These are phyloP conservation scores for Brachyrhaphis roseni DNA, from an alignment of 2,797 vertebrate genomes.

Conservation along the genomic window DNA sequence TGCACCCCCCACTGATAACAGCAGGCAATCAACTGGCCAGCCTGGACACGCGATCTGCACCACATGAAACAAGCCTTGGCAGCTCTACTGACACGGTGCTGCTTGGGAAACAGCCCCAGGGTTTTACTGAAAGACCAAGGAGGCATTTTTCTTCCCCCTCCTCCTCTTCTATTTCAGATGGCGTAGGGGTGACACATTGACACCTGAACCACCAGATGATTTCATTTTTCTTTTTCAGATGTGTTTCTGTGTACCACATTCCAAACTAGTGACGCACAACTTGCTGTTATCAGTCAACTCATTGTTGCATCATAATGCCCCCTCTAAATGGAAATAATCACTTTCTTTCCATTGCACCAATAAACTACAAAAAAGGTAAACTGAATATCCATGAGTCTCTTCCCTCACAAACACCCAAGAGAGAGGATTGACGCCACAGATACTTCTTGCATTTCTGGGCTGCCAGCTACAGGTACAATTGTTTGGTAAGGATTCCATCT, in stretches of 20 bases:
- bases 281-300: constrained; percentile 23
- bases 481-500: constrained; percentile 67
- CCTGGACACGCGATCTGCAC: constrained; percentile 67
- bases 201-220: constrained; percentile 14
- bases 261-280: constrained; percentile 36
- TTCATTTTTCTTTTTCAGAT: constrained; percentile 33
- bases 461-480: constrained; percentile 68
- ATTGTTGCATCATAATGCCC: neutral
- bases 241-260: constrained; percentile 35
- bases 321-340: neutral
- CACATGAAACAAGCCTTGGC: constrained; percentile 63
- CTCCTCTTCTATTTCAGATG: constrained; percentile 1
- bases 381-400: constrained; percentile 20
- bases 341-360: constrained; percentile 9
- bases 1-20: constrained; percentile 70
- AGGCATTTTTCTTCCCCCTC: constrained; percentile 34
- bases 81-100: constrained; percentile 54
- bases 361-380: constrained; percentile 23
- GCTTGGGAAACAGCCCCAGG: constrained; percentile 63
- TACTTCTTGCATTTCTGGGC: constrained; percentile 30
- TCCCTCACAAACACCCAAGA: constrained; percentile 21
- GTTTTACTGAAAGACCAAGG: constrained; percentile 37
- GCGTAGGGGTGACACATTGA: constrained; percentile 34
- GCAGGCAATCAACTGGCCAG: constrained; percentile 77
- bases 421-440: constrained; percentile 27